Base-by-base conservation (phyloP, 2,113 vertebrate genomes). In the Lasiurus cinereus region DNA sequence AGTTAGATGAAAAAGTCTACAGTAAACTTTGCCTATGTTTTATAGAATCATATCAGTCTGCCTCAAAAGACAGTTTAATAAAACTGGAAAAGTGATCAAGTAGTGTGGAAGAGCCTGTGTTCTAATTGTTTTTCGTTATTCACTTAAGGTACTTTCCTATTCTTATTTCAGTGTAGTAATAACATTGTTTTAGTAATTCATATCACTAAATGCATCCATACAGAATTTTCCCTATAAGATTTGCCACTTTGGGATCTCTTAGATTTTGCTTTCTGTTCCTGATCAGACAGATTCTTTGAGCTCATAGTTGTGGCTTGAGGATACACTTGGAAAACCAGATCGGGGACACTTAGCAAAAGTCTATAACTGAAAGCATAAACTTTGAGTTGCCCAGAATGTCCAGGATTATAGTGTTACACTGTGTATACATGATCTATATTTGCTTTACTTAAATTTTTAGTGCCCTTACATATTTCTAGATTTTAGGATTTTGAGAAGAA, bases 361-460 rank as follows among this genome's bases (percentile, higher is more conserved):
- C 59, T 22, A 0, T 80, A 80, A 76, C 59, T 50, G 50, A 78
- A 87, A 48, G 69, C 10, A 54, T 66, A 82, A 50, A 21, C 24
- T 66, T 93, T 80, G 83, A 80, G 24, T 85, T 94, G 73, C 27
- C 46, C 11, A 36, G 83, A 93, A 76, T 62, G 22, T 86, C 22
- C 8, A 70, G 33, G 18, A 86, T 9, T 76, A 6, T 80, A 67
- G 16, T 59, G 39, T 83, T 93, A 56, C 3, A 31, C 31, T 91
- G 64, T 79, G 50, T 48, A 31, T 87, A 39, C 59, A 16, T 80
- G 14, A 59, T n/a, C 50, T 46, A 2, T 46, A 36, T 62, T 90
- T 50, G 82, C 9, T 80, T 85, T 92, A 54, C 29, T 78, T 84
- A 84, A 77, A 77, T 29, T 88, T 12, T 66, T 74, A 50, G 52